Conservation (phyloP, 1,140 invertebrate genomes). For the Elysia chlorotica region DNA sequence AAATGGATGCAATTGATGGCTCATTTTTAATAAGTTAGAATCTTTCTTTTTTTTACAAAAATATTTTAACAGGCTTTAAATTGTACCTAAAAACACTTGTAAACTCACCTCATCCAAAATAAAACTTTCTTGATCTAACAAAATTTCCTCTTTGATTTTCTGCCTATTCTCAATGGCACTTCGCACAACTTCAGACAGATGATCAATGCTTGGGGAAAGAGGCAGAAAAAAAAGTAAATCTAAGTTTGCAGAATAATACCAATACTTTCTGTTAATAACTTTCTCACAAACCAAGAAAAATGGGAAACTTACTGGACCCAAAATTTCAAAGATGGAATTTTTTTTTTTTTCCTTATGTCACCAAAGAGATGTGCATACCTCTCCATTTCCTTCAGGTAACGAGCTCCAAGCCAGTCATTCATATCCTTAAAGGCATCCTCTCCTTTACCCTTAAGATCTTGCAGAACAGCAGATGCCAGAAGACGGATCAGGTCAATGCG, state of each 20-base stretch:
- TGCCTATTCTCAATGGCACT: conserved; percentile 51
- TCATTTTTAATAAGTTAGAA: no score
- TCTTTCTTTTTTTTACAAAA: no score
- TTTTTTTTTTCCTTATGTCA: neutral
- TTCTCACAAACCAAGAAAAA: neutral
- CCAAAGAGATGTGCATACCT: conserved; percentile 39
- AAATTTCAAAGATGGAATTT: neutral
- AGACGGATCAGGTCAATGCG: conserved; percentile 54
- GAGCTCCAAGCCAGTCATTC: conserved; percentile 61
- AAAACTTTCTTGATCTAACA: conserved; percentile 57
- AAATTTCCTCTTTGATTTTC: conserved; percentile 53
- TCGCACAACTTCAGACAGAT: conserved; percentile 56
- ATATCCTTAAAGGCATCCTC: conserved; percentile 58
- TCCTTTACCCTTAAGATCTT: conserved; percentile 55
- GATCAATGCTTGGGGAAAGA: conserved; percentile 62
- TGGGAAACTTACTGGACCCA: neutral
- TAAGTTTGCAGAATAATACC: no score
- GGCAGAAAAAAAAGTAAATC: no score
- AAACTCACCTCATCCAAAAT: conserved; percentile 49
- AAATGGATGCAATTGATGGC: no score
- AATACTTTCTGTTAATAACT: neutral
- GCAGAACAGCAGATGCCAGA: conserved; percentile 44
- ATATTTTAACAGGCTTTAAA: no score
- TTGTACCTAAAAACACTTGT: neutral
- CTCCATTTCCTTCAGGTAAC: conserved; percentile 61